Evolutionary conservation across 2,888 invertebrate species (phyloP).

Genomic region (Enchytraeus crypticus): DNA sequence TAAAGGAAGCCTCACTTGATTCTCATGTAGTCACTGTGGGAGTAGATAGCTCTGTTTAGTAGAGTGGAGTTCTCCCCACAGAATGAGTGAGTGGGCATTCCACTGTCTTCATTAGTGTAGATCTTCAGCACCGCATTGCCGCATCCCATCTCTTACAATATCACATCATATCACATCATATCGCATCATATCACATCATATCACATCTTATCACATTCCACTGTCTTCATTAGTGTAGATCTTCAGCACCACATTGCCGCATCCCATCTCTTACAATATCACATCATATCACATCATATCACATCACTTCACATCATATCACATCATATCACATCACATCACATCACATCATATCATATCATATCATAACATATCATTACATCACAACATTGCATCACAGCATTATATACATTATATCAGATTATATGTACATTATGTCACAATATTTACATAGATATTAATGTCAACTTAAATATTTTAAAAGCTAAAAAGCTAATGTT

Average conservation of each 20-base stretch:
- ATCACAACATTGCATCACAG: not conserved
- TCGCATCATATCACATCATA: too few relatives aligned
- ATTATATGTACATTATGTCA: too few relatives aligned
- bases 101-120: not conserved
- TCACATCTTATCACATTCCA: too few relatives aligned
- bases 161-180: too few relatives aligned
- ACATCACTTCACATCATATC: too few relatives aligned
- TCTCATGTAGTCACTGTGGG: conserved; percentile 6
- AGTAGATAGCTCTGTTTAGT: not conserved
- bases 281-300: too few relatives aligned
- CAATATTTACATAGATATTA: too few relatives aligned
- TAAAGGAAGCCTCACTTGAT: conserved; percentile 3
- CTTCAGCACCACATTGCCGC: conserved; percentile 17
- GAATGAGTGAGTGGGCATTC: conserved; percentile 7
- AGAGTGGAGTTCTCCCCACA: conserved; percentile 11
- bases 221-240: too few relatives aligned
- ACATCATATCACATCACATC: too few relatives aligned
- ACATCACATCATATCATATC: conserved; percentile 9
- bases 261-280: conserved; percentile 6
- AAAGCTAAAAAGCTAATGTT: too few relatives aligned
- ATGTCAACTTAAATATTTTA: too few relatives aligned
- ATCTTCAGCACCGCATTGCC: conserved; percentile 17
- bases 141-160: conserved; percentile 9
- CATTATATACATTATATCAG: too few relatives aligned
- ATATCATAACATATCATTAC: conserved; percentile 13